Conservation (phyloP, 2,113 vertebrate genomes). For the Gobio gobio region DNA sequence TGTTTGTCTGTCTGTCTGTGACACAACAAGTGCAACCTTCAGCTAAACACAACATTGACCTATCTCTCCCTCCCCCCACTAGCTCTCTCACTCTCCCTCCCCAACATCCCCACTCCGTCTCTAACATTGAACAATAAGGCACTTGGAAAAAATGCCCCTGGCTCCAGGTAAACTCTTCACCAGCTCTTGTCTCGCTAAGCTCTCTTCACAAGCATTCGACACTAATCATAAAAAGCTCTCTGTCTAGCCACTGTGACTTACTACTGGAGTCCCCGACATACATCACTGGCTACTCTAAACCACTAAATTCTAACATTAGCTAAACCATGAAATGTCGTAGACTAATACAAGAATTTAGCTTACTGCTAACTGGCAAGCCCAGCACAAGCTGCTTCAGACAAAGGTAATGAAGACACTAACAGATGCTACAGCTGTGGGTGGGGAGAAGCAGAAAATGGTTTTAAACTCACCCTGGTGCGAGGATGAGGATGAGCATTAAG, state of each 20-base stretch:
- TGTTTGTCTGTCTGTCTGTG: slow-evolving; percentile 47
- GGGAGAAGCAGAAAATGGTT: slow-evolving; percentile 38
- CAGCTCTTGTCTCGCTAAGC: slow-evolving; percentile 26
- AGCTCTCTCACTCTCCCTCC: slow-evolving; percentile 24
- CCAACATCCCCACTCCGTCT: slow-evolving; percentile 58
- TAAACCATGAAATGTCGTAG: neutral
- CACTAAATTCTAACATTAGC: slow-evolving; percentile 17
- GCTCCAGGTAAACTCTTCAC: slow-evolving; percentile 68
- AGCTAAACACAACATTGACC: slow-evolving; percentile 78
- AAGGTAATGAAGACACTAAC: slow-evolving; percentile 47
- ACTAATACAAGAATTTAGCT: neutral
- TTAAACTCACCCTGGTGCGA: slow-evolving; percentile 51
- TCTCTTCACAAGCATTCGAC: slow-evolving; percentile 19
- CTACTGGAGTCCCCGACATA: neutral
- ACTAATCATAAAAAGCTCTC: slow-evolving; percentile 26
- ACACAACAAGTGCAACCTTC: slow-evolving; percentile 72
- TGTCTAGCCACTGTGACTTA: slow-evolving; percentile 20
- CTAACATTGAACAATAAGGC: slow-evolving; percentile 70
- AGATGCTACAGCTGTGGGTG: slow-evolving; percentile 58
- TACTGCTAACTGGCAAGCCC: slow-evolving; percentile 33
- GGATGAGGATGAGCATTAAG: slow-evolving; percentile 36
- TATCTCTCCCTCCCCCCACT: slow-evolving; percentile 48
- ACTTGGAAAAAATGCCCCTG: slow-evolving; percentile 71
- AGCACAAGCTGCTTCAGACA: slow-evolving; percentile 39
- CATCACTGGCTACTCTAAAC: slow-evolving; percentile 1